phyloP scores from a whole-genome alignment of 2,888 invertebrate genomes.

The Mythimna loreyi region DNA sequence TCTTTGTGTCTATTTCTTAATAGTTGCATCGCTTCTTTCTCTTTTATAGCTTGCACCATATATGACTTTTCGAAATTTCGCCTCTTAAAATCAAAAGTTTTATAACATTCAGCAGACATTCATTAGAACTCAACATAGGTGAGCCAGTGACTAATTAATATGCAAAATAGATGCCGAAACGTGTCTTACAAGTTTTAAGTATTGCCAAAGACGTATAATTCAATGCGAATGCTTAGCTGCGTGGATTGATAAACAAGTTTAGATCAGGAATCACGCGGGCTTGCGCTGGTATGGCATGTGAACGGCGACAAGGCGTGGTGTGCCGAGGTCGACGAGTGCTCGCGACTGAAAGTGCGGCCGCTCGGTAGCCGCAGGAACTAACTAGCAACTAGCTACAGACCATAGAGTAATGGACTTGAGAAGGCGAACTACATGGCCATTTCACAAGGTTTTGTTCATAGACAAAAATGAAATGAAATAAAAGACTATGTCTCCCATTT shows the following conservation, averaged over 20 bases:
- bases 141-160: conserved; percentile 48
- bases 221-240: conserved; percentile 48
- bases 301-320: conserved; percentile 80
- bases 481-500: too few relatives aligned
- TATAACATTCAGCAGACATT: conserved; percentile 22
- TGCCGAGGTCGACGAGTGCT: conserved; percentile 82
- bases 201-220: conserved; percentile 57
- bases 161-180: conserved; percentile 57
- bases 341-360: conserved; percentile 83
- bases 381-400: conserved; percentile 33
- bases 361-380: conserved; percentile 62
- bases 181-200: conserved; percentile 55
- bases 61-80: conserved; percentile 16
- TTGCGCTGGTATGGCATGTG: conserved; percentile 82
- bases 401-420: conserved; percentile 17
- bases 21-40: not conserved
- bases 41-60: not conserved
- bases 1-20: not conserved
- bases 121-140: conserved; percentile 21
- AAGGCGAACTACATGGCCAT: conserved; percentile 13
- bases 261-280: conserved; percentile 76
- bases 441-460: not conserved
- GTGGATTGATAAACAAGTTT: conserved; percentile 79
- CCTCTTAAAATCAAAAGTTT: conserved; percentile 8
- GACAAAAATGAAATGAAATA: not conserved